Conservation (phyloP, 2,888 invertebrate species). For the Cephonodes hylas region DNA sequence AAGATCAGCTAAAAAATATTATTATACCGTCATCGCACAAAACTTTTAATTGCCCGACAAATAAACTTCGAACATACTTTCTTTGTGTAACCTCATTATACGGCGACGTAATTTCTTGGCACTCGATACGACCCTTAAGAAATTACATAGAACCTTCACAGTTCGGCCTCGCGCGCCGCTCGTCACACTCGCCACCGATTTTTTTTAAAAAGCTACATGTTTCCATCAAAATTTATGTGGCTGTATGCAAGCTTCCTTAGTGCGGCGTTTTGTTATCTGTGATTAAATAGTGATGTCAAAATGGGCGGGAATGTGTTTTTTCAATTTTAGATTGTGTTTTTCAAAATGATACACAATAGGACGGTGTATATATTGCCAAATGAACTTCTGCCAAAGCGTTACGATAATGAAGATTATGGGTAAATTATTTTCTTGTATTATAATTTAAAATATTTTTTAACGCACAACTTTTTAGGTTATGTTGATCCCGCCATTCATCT, state of each 20-base stretch:
- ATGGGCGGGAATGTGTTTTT: slow-evolving; percentile 13
- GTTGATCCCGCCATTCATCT: neutral
- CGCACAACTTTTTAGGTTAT: neutral
- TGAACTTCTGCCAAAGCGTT: slow-evolving; percentile 72
- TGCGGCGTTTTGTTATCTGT: neutral
- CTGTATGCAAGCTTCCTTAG: neutral
- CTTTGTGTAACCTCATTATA: slow-evolving; percentile 46
- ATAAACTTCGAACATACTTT: slow-evolving; percentile 20
- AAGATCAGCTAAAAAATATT: neutral
- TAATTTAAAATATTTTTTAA: too few relatives aligned
- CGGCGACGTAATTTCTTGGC: slow-evolving; percentile 55
- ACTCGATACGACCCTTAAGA: slow-evolving; percentile 67
- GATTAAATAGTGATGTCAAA: slow-evolving; percentile 7
- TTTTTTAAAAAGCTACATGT: neutral
- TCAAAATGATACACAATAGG: slow-evolving; percentile 69
- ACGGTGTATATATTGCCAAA: slow-evolving; percentile 76
- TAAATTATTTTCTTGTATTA: slow-evolving; percentile 35
- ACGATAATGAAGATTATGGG: slow-evolving; percentile 61
- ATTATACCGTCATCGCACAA: neutral
- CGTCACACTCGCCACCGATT: slow-evolving; percentile 58
- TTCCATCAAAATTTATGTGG: neutral
- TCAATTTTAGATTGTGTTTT: slow-evolving; percentile 21
- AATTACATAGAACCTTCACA: slow-evolving; percentile 55
- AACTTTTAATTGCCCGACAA: slow-evolving; percentile 4
- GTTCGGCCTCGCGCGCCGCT: slow-evolving; percentile 59